Percentiles rank a stretch among this genome's conserved stretches.
Conservation (phyloP, 1,140 invertebrate genomes). For the Harpegnathos saltator region DNA sequence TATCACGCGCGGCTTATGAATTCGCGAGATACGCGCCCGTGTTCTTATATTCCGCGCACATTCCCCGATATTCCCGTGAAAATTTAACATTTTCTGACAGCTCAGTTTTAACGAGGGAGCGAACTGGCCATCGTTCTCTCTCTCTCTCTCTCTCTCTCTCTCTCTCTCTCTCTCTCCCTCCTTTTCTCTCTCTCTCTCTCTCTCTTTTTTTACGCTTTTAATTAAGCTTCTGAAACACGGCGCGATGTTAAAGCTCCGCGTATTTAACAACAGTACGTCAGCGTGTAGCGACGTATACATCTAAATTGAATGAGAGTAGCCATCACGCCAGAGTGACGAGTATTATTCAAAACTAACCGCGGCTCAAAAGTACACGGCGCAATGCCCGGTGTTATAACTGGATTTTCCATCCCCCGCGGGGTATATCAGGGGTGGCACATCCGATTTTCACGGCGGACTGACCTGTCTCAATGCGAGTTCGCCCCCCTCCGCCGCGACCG, state of each 20-base stretch:
- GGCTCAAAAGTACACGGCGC: conserved; percentile 52
- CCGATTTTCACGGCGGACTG: conserved; percentile 76
- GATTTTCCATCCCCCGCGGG: conserved; percentile 63
- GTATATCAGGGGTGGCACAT: conserved; percentile 41
- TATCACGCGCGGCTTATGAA: conserved; percentile 23
- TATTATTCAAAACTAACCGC: conserved; percentile 59
- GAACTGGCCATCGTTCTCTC: neutral
- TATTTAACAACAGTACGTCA: conserved; percentile 31
- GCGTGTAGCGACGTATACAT: conserved; percentile 31
- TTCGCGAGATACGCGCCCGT: conserved; percentile 5
- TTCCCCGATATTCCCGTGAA: neutral
- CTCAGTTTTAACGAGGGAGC: conserved; percentile 37
- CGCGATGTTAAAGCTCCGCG: conserved; percentile 19
- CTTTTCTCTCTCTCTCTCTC: neutral
- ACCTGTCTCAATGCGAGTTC: conserved; percentile 76
- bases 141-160: no score
- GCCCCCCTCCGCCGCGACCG: conserved; percentile 30
- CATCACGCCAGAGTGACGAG: conserved; percentile 47
- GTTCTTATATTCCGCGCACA: conserved; percentile 10
- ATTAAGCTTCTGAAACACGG: conserved; percentile 40
- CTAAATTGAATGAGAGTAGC: conserved; percentile 22
- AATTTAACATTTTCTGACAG: conserved; percentile 44
- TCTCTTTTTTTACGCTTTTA: conserved; percentile 33
- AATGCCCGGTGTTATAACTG: conserved; percentile 69
- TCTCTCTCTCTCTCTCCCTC: neutral